These are phyloP conservation scores for Setophaga kirtlandii DNA, from an alignment of 2,113 vertebrate genomes.

Conservation along the genomic window DNA sequence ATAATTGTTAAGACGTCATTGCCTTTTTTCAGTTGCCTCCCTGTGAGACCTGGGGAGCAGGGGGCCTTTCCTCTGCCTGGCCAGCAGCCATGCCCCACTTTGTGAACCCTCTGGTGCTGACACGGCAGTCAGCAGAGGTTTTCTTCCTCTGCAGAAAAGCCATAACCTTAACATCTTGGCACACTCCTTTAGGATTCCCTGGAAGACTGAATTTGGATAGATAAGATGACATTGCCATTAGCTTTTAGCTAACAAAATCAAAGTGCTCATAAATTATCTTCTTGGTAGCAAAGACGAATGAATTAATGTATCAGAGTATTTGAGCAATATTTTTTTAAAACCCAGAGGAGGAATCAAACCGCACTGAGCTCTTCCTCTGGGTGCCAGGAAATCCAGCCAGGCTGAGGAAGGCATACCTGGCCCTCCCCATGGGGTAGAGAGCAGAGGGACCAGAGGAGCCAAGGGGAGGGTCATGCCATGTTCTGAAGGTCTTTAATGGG, in stretches of 20 bases:
- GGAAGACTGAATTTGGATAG: background rate
- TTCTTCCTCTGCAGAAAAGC: background rate
- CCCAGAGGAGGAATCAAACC: background rate
- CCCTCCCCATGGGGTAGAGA: accelerated
- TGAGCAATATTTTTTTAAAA: background rate
- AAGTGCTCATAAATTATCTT: background rate
- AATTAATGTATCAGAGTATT: background rate
- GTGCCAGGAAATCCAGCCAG: background rate
- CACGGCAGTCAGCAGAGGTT: accelerated
- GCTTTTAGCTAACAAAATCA: background rate
- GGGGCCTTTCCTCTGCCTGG: accelerated
- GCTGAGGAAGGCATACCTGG: background rate
- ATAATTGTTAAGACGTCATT: background rate
- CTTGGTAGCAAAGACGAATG: background rate
- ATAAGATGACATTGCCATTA: background rate
- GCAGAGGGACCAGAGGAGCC: background rate
- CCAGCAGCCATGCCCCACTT: accelerated
- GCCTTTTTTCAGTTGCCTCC: background rate
- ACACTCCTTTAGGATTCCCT: background rate
- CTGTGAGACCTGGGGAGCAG: background rate
- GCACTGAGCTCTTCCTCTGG: background rate
- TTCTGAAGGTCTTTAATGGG: background rate
- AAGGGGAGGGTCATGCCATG: accelerated
- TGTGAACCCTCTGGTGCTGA: background rate
- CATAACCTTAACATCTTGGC: background rate